These are phyloP conservation scores for Aplodontia rufa DNA, from an alignment of 2,113 vertebrate species.

Conservation along the genomic window DNA sequence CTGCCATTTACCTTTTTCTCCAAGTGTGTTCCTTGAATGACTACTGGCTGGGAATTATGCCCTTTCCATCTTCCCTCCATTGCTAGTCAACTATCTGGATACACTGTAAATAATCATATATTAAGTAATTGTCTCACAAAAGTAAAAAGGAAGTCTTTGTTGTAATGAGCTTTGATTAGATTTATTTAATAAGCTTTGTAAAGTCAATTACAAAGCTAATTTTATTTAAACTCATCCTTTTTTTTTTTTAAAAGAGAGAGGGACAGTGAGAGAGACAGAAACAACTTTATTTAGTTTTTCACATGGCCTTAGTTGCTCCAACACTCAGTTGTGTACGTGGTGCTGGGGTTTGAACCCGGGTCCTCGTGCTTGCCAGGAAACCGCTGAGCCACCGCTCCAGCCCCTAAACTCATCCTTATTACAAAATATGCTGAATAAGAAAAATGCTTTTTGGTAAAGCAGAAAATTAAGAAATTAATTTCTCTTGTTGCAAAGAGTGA, in stretches of 20 bases:
- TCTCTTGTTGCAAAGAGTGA: background rate
- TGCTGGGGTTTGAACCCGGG: too few relatives aligned
- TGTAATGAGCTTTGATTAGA: constrained; percentile 26
- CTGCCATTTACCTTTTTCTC: background rate
- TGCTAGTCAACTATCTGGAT: background rate
- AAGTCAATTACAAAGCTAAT: background rate
- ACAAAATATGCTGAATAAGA: background rate
- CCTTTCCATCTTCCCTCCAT: background rate
- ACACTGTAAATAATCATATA: background rate
- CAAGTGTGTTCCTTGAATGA: background rate
- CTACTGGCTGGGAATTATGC: background rate
- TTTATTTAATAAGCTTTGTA: background rate
- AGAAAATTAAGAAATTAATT: constrained; percentile 9
- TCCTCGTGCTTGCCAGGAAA: too few relatives aligned
- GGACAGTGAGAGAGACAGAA: too few relatives aligned
- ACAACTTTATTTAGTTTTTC: too few relatives aligned
- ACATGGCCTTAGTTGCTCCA: too few relatives aligned
- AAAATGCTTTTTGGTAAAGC: constrained; percentile 25
- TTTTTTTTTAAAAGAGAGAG: too few relatives aligned
- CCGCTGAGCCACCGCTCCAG: too few relatives aligned
- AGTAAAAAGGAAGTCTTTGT: background rate
- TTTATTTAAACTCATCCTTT: constrained; percentile 20
- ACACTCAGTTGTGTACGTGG: too few relatives aligned
- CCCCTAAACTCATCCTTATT: background rate
- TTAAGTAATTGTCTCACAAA: background rate